A percentile compares a stretch with the other conserved stretches of the same genome.
Conservation (phyloP, 2,888 invertebrate genomes). For the Drosophila mulleri region DNA sequence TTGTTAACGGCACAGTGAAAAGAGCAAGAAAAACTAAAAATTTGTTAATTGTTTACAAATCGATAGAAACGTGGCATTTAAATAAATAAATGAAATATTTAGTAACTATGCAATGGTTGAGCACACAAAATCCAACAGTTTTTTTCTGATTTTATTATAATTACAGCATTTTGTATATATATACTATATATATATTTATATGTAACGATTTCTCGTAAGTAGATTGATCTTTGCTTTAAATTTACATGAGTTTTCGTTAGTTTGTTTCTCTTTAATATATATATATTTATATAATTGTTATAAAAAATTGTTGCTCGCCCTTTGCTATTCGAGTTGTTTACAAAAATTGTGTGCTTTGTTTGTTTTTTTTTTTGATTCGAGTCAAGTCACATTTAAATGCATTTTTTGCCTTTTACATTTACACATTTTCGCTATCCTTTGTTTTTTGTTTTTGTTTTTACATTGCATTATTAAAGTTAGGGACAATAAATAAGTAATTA, state of each 20-base stretch:
- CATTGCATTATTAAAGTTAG: constrained; percentile 74
- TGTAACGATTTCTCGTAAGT: constrained; percentile 73
- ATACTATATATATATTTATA: constrained; percentile 21
- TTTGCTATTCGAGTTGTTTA: constrained; percentile 47
- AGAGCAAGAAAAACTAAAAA: constrained; percentile 19
- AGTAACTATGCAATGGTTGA: constrained; percentile 65
- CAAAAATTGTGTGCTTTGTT: constrained; percentile 63
- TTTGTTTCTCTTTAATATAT: constrained; percentile 42
- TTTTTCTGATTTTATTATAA: constrained; percentile 67
- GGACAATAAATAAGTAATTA: constrained; percentile 79
- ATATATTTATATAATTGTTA: constrained; percentile 62
- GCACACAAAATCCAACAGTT: constrained; percentile 61
- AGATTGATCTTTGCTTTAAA: constrained; percentile 71
- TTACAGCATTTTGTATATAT: constrained; percentile 51
- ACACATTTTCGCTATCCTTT: constrained; percentile 69
- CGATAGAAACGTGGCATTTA: constrained; percentile 74
- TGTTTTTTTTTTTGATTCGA: constrained; percentile 66
- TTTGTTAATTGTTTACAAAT: constrained; percentile 68
- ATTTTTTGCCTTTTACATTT: constrained; percentile 55
- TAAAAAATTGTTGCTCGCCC: constrained; percentile 61
- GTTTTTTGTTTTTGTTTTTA: constrained; percentile 78
- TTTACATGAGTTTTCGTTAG: constrained; percentile 74
- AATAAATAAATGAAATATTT: constrained; percentile 69
- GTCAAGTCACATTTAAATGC: constrained; percentile 76
- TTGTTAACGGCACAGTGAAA: constrained; percentile 63